Evolutionary conservation across 1,140 invertebrate genomes (phyloP), one percentile per base, ranked within the genome.

Genomic region (Leptonema lineaticorne): DNA sequence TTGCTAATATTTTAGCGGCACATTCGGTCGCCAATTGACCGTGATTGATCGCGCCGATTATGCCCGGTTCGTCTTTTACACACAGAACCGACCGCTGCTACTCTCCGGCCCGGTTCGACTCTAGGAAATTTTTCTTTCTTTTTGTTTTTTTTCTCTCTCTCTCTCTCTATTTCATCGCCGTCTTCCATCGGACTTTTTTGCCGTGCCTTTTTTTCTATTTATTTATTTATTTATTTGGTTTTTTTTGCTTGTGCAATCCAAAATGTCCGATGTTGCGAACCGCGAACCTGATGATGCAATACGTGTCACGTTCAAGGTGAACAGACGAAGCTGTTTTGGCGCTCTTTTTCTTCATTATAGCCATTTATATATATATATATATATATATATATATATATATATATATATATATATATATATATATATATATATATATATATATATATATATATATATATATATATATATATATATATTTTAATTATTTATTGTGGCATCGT

Each of bases 291-390:
- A 37, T 62, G 59, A 62, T 62, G 59, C 59, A 62, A 62, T 62
- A 62, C 59, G 59, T 62, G 59, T 62, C 59, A 62, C 59, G 59
- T 62, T 62, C 59, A 62, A 62, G 59, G 59, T 62, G 30, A 62
- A 62, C 50, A 18, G 20, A 53, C 59, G 26, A n/a, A 6, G 16
- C 37, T 62, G 41, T 60, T 45, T 62, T 27, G 6, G 2, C 16
- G 24, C 18, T 2, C n/a, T 27, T 27, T 26, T 28, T 58, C 18
- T 26, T 53, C 16, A 5, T 11, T 11, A 6, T 26, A 11, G 18
- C 22, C 2, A 48, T 16, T 48, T 16, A 48, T 48, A 48, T 16
- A 48, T 48, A 20, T n/a, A 48, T 48, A 48, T 48, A 8, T 16
- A 16, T n/a, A 16, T 48, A 48, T 16, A 48, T 48, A 48, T 8